phyloP scores from a whole-genome alignment of 2,888 invertebrate species.

The Agrochola macilenta region DNA sequence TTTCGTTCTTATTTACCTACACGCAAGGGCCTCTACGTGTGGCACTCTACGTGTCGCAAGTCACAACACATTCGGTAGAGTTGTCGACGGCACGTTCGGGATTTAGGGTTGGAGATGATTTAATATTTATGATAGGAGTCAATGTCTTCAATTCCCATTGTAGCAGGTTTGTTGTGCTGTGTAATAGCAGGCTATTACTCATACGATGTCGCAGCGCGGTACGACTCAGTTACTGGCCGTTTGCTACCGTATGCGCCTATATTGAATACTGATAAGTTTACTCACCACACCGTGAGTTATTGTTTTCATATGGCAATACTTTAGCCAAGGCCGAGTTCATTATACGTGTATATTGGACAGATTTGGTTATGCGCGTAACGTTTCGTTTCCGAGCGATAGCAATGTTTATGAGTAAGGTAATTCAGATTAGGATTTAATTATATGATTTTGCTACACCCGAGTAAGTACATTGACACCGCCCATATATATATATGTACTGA shows the following conservation, averaged over 20 bases:
- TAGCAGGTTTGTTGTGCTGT: slow-evolving; percentile 71
- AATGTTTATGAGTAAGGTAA: slow-evolving; percentile 45
- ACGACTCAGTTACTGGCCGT: slow-evolving; percentile 72
- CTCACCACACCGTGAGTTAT: slow-evolving; percentile 72
- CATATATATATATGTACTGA: neutral
- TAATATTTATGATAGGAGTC: slow-evolving; percentile 64
- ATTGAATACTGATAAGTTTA: slow-evolving; percentile 84
- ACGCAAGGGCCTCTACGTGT: slow-evolving; percentile 17
- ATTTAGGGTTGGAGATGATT: slow-evolving; percentile 40
- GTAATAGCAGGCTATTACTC: slow-evolving; percentile 74
- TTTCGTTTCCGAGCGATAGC: slow-evolving; percentile 46
- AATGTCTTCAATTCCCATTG: slow-evolving; percentile 74
- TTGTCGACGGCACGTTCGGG: slow-evolving; percentile 47
- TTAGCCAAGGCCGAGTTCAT: slow-evolving; percentile 63
- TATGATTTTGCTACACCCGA: slow-evolving; percentile 14
- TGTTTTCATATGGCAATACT: slow-evolving; percentile 72
- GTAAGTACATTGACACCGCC: neutral
- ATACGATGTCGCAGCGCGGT: slow-evolving; percentile 79
- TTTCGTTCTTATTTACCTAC: slow-evolving; percentile 17
- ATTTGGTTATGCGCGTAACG: slow-evolving; percentile 47
- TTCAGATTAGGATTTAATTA: slow-evolving; percentile 27
- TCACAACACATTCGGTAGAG: slow-evolving; percentile 48
- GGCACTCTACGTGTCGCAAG: slow-evolving; percentile 52
- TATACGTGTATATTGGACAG: slow-evolving; percentile 53
- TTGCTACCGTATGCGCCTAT: slow-evolving; percentile 76